These are phyloP conservation scores for Polypterus bichir DNA, from an alignment of 2,113 vertebrate genomes.

Conservation along the genomic window DNA sequence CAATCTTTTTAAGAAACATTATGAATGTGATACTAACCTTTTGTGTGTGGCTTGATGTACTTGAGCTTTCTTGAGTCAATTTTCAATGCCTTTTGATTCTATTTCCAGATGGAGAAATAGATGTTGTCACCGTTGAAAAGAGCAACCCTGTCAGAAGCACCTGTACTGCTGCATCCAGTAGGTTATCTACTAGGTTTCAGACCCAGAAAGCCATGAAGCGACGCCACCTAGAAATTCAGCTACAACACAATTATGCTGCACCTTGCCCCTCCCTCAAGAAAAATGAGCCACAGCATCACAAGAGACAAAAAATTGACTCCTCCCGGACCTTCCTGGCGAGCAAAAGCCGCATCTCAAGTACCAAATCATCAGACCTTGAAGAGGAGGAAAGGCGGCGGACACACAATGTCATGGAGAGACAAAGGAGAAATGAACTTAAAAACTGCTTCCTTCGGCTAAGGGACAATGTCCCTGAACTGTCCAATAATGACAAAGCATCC, in stretches of 20 bases:
- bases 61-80: neutral
- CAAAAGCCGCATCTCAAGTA: neutral
- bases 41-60: neutral
- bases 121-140: constrained; percentile 50
- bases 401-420: constrained; percentile 64
- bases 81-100: neutral
- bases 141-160: too few relatives aligned
- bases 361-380: constrained; percentile 27
- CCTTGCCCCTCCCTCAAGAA: constrained; percentile 43
- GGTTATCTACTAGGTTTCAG: constrained; percentile 20
- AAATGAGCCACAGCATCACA: constrained; percentile 19
- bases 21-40: neutral
- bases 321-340: constrained; percentile 17
- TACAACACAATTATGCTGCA: constrained; percentile 62
- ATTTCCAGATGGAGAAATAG: constrained; percentile 56
- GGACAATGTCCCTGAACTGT: constrained; percentile 54
- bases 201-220: constrained; percentile 30
- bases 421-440: constrained; percentile 58
- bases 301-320: constrained; percentile 30
- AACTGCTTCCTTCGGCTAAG: constrained; percentile 55
- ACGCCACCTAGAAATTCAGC: constrained; percentile 48
- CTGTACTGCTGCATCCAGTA: constrained; percentile 24
- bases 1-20: neutral
- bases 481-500: constrained; percentile 57
- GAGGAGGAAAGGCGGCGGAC: constrained; percentile 54